Conservation (phyloP, 1,140 invertebrate species). For the Neodiprion virginianus region DNA sequence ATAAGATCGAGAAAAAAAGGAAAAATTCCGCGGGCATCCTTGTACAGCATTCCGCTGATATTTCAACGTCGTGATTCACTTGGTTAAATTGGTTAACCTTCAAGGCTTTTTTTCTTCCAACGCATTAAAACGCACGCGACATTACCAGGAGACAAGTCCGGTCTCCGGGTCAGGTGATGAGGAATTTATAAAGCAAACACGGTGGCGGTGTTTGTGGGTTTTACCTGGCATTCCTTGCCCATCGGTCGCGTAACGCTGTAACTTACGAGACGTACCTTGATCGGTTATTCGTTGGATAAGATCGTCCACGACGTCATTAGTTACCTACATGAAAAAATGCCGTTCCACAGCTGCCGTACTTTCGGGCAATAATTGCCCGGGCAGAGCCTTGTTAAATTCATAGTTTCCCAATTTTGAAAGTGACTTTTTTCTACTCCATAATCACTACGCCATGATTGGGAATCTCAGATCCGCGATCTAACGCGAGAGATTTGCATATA, state of each 20-base stretch:
- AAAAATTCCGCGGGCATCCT: no score
- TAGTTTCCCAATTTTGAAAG: slow-evolving; percentile 33
- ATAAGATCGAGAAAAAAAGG: no score
- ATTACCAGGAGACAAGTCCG: neutral
- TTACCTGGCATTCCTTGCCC: neutral
- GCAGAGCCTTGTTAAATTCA: neutral
- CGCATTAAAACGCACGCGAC: neutral
- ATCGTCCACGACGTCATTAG: neutral
- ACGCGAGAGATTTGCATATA: slow-evolving; percentile 33
- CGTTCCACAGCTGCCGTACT: neutral
- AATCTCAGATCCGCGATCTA: neutral
- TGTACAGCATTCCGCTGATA: no score
- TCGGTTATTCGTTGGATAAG: neutral
- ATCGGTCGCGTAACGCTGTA: neutral
- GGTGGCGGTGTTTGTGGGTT: neutral
- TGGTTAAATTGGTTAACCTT: neutral
- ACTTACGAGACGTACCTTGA: neutral
- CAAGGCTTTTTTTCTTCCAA: neutral
- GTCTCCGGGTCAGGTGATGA: neutral
- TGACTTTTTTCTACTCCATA: neutral
- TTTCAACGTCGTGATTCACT: no score
- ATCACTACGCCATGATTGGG: neutral
- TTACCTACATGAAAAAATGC: neutral
- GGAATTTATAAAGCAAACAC: neutral
- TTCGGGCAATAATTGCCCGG: neutral